These are phyloP conservation scores for Hemichromis elongatus DNA, from an alignment of 2,113 vertebrate genomes.

Conservation along the genomic window DNA sequence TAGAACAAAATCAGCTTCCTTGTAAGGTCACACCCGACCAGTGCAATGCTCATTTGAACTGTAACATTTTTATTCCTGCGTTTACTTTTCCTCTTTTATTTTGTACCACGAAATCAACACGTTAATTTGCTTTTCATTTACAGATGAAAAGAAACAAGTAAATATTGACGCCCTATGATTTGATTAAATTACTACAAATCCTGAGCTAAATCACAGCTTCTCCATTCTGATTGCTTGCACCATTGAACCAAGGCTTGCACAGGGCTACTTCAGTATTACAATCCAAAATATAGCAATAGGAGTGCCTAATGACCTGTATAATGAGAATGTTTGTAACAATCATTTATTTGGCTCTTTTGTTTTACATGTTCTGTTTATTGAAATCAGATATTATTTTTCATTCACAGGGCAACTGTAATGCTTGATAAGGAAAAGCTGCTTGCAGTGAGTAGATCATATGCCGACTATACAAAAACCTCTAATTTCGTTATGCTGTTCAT, in stretches of 20 bases:
- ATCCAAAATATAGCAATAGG: neutral
- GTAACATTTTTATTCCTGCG: neutral
- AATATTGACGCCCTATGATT: neutral
- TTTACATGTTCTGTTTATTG: neutral
- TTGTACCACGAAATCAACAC: neutral
- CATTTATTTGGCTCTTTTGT: neutral
- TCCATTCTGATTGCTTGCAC: neutral
- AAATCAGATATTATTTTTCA: neutral
- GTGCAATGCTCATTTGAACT: neutral
- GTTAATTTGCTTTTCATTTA: neutral
- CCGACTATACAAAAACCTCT: neutral
- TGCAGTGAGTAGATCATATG: neutral
- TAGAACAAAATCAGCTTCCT: neutral
- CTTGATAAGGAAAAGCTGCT: neutral
- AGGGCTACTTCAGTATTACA: neutral
- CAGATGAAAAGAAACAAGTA: neutral
- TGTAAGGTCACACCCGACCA: neutral
- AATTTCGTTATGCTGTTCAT: neutral
- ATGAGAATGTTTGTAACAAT: neutral
- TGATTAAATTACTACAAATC: neutral
- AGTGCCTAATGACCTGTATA: neutral
- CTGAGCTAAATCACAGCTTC: neutral
- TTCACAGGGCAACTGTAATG: neutral
- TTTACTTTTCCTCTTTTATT: neutral
- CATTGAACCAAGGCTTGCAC: neutral